Base-by-base conservation (phyloP, 1,140 invertebrate genomes). In the Hydropsyche tenuis region DNA sequence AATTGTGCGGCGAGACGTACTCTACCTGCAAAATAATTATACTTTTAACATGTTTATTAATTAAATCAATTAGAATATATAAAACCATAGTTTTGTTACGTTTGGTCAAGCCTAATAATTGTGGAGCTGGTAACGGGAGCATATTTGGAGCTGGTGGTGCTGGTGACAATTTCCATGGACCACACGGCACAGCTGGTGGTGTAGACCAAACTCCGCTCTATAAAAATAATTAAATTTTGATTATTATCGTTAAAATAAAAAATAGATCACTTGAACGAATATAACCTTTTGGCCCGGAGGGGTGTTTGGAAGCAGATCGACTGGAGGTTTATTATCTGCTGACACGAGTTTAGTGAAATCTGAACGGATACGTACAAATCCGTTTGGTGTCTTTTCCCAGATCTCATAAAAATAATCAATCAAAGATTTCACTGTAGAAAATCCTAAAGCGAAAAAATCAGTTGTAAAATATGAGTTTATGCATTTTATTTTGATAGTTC, bases 1-100 rank as follows among this genome's bases (percentile, higher is more conserved):
- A 86, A 86, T 73, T 85, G 84, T 48, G 84, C 84, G 16, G 84
- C 84, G 73, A 86, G 72, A 63, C 84, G 84, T 45, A 80, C 82
- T 66, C 83, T 83, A 81, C 84, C 84, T 85, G 80, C 5, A 69
- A 75, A 60, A 3, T 64, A 78, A 45, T 23, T 7, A 65, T 30
- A n/a, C n/a, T n/a, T 37, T 37, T 37, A 37, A 37, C 25, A 66
- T 16, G 45, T 45, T 16, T 63, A 63, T 25, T 63, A 18, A 16
- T 20, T 20, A 60, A 22, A 16, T 25, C 23, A 60, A 56, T 25
- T 37, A 37, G 30, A 37, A 37, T 37, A 37, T 7, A 43, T 5
- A 43, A 43, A 43, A 51, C 20, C 42, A 7, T 27, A n/a, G n/a
- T 25, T 7, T 16, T 20, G 16, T 64, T 23, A 66, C 71, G 71